Base-by-base conservation (phyloP, 64 coral and sea anemone genomes). In the Porites australiensis region DNA sequence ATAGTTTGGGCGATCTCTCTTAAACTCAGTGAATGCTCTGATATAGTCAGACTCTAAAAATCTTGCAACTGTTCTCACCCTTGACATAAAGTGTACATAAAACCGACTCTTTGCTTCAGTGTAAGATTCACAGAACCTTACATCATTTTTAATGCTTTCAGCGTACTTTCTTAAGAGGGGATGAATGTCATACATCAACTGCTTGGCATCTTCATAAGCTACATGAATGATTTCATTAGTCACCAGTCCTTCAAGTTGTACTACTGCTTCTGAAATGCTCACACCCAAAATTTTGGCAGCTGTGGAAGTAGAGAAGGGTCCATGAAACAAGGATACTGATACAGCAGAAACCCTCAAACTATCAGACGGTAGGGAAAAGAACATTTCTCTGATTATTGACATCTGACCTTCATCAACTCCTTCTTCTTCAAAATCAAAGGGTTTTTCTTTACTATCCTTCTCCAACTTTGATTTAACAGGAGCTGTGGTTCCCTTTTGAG, bases 151-250 rank as follows among this genome's bases (percentile, higher is more conserved):
- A 20, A 79, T 79, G 21, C 76, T 79, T 6, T 57, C 76, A 58
- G 76, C 76, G 58, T 79, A 79, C 11, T 57, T 57, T 79, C 8
- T 55, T 43, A 79, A 27, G 7, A 79, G 53, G 27, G 76, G 76
- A 21, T 79, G 76, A 58, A 79, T 79, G 76, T 79, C 76, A 58
- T 79, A 79, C 76, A 79, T 11, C 51, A 55, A 27, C n/a, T 79
- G 51, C 21, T 79, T 79, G 10, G 50, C 76, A 23, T 79, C 76
- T 13, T 8, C 7, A 11, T 79, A n/a, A 9, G 21, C 76, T 6
- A 59, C n/a, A 79, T 3, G 52, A 58, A 79, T 79, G 1, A 79
- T 79, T 2, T 18, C 53, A 79, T 49, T 79, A 2, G 51, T 58
- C 58, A 20, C 52, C 2, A 79, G 76, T 13, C 76, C 76, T 53